Percentiles rank a stretch among this genome's conserved stretches.
These are phyloP conservation scores for Anolis sagrei DNA, from an alignment of 2,113 vertebrate genomes.

Conservation along the genomic window DNA sequence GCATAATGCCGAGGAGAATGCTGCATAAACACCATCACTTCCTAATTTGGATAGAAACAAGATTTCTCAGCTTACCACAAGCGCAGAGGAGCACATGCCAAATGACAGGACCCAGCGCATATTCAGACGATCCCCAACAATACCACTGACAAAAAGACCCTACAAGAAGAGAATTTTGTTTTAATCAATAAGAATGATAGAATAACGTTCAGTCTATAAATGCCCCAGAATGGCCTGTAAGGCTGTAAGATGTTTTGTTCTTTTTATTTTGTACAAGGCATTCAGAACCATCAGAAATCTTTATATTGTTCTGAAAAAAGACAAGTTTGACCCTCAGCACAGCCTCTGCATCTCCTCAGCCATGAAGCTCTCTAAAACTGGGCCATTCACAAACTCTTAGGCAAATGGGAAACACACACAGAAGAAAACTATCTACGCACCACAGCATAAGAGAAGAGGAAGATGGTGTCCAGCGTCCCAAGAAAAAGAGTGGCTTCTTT, in stretches of 20 bases:
- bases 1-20: background rate
- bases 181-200: conserved; percentile 9
- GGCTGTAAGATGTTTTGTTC: background rate
- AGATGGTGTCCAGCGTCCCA: conserved; percentile 90
- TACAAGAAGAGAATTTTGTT: conserved; percentile 59
- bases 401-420: background rate
- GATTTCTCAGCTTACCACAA: conserved; percentile 82
- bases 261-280: background rate
- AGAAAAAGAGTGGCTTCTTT: conserved; percentile 92
- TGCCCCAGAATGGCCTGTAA: background rate
- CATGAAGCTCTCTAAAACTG: background rate
- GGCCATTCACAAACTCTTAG: background rate
- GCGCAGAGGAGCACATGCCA: conserved; percentile 93
- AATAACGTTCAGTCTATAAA: background rate
- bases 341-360: background rate
- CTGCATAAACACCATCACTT: background rate
- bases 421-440: conserved; percentile 76
- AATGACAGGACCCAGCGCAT: conserved; percentile 92
- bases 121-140: conserved; percentile 90
- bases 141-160: conserved; percentile 94
- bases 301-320: background rate
- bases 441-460: conserved; percentile 96
- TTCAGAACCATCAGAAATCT: background rate
- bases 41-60: background rate
- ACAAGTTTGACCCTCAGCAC: background rate